Conservation (phyloP, 2,113 vertebrate genomes). For the Lophius piscatorius region DNA sequence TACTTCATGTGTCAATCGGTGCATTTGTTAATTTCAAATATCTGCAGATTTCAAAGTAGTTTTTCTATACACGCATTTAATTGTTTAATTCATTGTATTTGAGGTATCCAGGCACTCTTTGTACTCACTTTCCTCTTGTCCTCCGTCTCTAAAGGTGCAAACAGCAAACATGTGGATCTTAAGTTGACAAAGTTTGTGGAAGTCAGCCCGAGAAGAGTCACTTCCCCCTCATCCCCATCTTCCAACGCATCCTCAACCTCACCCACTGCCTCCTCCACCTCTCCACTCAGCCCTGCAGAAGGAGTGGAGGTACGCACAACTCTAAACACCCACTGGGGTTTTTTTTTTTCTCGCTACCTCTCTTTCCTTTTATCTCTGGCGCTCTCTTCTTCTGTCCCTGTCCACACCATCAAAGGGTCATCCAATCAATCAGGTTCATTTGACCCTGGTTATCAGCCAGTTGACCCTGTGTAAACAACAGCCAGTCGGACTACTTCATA, state of each 20-base stretch:
- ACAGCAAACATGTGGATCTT: slow-evolving; percentile 88
- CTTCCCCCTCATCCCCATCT: slow-evolving; percentile 74
- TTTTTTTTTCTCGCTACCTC: neutral
- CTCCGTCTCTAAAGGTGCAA: slow-evolving; percentile 79
- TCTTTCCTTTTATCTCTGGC: slow-evolving; percentile 10
- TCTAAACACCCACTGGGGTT: neutral
- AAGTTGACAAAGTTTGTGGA: slow-evolving; percentile 92
- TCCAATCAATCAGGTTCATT: slow-evolving; percentile 64
- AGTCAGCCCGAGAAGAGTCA: slow-evolving; percentile 85
- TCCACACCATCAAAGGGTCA: slow-evolving; percentile 45
- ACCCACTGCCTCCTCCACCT: slow-evolving; percentile 67
- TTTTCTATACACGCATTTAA: neutral
- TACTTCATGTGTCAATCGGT: neutral
- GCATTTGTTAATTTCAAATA: neutral
- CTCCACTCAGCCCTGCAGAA: slow-evolving; percentile 73
- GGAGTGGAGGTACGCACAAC: slow-evolving; percentile 58
- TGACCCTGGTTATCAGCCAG: slow-evolving; percentile 50
- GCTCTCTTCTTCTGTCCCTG: neutral
- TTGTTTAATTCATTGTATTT: neutral
- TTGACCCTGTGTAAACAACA: slow-evolving; percentile 48
- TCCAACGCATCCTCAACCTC: slow-evolving; percentile 73
- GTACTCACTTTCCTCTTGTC: neutral
- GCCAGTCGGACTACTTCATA: slow-evolving; percentile 49
- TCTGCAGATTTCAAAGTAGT: neutral
- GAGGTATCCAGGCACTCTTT: neutral